Base-by-base conservation (phyloP, 2,797 vertebrate species). In the Loriculus beryllinus region DNA sequence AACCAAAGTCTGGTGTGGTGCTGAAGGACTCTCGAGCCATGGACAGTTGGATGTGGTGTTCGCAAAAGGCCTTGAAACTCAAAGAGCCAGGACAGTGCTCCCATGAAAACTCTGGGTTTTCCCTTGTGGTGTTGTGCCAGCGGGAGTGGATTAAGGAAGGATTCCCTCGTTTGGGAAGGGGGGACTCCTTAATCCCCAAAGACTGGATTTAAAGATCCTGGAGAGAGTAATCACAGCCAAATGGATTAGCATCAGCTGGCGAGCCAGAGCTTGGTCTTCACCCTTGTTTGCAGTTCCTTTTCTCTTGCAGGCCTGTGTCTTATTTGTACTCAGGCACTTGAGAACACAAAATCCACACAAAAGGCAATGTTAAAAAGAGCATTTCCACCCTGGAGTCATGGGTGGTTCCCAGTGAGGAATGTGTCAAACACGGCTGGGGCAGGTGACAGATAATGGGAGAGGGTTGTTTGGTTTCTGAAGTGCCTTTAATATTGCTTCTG, bases 211-310 rank as follows among this genome's bases (percentile, higher is more conserved):
- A 93, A 91, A 82, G 51, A 85, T 93, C 75, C 86, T 80, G 45
- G 75, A 91, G 75, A 94, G 78, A 91, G 68, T 96, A 93, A 95
- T 94, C 71, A 87, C 86, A 92, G 51, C 23, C 67, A 72, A 31
- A 10, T 9, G 10, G 94, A 87, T 95, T 89, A 96, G 33, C 26
- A 43, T 87, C 64, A 91, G 31, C 12, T 89, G 54, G 51, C 84
- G 33, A 86, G 14, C 39, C 49, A 2, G 90, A 59, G 33, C 47
- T 0, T 79, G 63, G 10, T 75, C n/a, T n/a, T 91, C 10, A 60
- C 18, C 16, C 5, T 70, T 64, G 47, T 57, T 42, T 80, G 33
- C 52, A 77, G 51, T 33, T 85, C 12, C 42, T 82, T 89, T 91
- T 76, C 26, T 31, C 51, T 35, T 35, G n/a, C n/a, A 67, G 11